These are phyloP conservation scores for Pedetes capensis DNA, from an alignment of 2,113 vertebrate species.

Conservation along the genomic window DNA sequence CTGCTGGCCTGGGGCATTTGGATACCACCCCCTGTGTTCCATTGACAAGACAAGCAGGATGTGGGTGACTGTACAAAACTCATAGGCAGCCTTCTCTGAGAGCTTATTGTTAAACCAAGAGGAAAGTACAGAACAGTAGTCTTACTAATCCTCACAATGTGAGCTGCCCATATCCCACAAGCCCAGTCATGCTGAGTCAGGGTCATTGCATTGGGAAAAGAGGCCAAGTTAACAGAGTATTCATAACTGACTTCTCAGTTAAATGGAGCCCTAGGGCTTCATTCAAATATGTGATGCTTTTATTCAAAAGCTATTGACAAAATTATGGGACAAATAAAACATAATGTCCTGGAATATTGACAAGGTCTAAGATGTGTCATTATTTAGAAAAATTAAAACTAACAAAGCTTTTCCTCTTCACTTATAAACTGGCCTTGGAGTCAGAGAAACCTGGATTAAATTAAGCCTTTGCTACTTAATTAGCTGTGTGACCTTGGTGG, in stretches of 20 bases:
- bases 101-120: background rate
- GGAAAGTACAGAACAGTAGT: background rate
- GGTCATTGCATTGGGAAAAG: background rate
- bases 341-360: background rate
- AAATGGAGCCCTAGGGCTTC: background rate
- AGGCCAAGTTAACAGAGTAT: background rate
- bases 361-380: background rate
- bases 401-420: background rate
- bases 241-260: background rate
- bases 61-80: background rate
- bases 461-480: background rate
- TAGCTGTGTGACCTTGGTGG: background rate
- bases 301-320: background rate
- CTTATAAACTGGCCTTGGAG: background rate
- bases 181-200: background rate
- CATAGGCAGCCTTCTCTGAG: background rate
- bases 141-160: background rate
- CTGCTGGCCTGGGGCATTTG: background rate
- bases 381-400: slow-evolving; percentile 19
- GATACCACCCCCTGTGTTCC: background rate
- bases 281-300: background rate
- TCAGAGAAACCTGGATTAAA: background rate
- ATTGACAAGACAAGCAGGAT: slow-evolving; percentile 21
- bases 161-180: background rate
- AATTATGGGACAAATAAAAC: slow-evolving; percentile 29